Base-by-base conservation (phyloP, 2,797 vertebrate species). In the Argyrosomus regius region DNA sequence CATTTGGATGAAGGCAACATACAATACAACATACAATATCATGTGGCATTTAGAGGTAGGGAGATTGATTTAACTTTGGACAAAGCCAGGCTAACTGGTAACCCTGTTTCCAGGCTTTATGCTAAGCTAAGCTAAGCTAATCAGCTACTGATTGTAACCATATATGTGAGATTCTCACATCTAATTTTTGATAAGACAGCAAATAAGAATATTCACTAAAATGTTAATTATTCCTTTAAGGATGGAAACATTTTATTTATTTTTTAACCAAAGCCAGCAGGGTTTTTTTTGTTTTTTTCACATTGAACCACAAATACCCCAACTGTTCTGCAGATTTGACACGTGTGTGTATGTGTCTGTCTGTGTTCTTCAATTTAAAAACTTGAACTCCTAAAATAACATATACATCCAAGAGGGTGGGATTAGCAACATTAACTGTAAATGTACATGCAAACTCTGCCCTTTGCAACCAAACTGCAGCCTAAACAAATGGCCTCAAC, bases 401-500 rank as follows among this genome's bases (percentile, higher is more conserved):
- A 28, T 58, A n/a, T 35, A 62, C n/a, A 41, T 53, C 70, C 20
- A 41, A 62, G 41, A 28, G 6, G 17, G 10, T 14, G 16, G 12
- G 18, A 17, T 52, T 18, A 77, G 26, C 11, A 18, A 49, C 50
- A 62, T 61, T 56, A 53, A 56, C 65, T 43, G n/a, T 74, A 49
- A 67, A 43, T 80, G 64, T 31, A 46, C 46, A 50, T 65, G 8
- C 66, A 75, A 57, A 79, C 45, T 66, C 64, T 63, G 43, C 52
- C 56, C 62, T 82, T 74, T 87, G 41, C 57, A 78, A 31, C 52
- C 72, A 54, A 78, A 79, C 26, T 13, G 20, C 43, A 77, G 49
- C 64, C 24, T 83, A 28, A 59, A 86, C 71, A 84, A 88, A 82
- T 16, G 75, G 72, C 75, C 63, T 80, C 66, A 52, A 54, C n/a